These are phyloP conservation scores for Aegotheles bennettii DNA, from an alignment of 2,113 vertebrate species.

Conservation along the genomic window DNA sequence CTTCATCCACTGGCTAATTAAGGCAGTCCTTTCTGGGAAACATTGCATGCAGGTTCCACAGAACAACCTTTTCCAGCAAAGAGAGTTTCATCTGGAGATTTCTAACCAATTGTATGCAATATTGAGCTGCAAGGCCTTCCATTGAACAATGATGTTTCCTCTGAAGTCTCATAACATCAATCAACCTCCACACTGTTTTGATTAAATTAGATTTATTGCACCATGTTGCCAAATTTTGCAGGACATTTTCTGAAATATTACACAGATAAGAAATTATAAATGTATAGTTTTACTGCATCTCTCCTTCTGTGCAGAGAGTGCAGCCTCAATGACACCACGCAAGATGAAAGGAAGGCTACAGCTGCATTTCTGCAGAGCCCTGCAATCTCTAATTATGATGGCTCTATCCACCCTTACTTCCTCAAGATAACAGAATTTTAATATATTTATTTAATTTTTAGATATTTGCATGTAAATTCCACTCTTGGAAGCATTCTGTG, in stretches of 20 bases:
- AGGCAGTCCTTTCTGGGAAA: neutral
- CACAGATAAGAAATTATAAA: neutral
- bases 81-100: neutral
- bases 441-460: neutral
- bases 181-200: neutral
- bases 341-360: neutral
- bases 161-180: neutral
- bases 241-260: neutral
- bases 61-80: neutral
- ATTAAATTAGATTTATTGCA: neutral
- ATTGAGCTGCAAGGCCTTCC: neutral
- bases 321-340: neutral
- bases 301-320: neutral
- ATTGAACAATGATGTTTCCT: neutral
- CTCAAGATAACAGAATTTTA: neutral
- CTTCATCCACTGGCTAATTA: neutral
- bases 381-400: neutral
- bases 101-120: neutral
- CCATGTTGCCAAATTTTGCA: neutral
- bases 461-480: neutral
- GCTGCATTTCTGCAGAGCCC: neutral
- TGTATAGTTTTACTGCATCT: neutral
- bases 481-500: neutral
- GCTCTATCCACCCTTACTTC: neutral
- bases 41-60: neutral